Percentiles rank a stretch among this genome's conserved stretches.
Conservation (phyloP, 2,888 invertebrate genomes). For the Cybosia mesomella region DNA sequence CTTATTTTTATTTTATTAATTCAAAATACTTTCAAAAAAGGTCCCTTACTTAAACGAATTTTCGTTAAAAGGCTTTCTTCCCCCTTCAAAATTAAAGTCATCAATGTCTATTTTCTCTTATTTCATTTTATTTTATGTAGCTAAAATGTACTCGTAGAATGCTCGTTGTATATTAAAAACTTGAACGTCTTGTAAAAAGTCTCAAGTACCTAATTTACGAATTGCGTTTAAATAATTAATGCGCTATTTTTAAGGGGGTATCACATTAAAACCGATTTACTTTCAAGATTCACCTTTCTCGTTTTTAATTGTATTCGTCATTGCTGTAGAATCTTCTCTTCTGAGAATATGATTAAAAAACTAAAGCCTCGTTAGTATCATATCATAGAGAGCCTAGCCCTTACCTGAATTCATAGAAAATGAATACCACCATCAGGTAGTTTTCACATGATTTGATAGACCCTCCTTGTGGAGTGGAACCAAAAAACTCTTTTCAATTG, state of each 20-base stretch:
- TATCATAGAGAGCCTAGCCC: too few relatives aligned
- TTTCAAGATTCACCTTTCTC: background rate
- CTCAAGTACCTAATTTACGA: background rate
- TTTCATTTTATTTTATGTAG: background rate
- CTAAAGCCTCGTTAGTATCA: too few relatives aligned
- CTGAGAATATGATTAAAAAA: too few relatives aligned
- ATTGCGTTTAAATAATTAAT: background rate
- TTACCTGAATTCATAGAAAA: too few relatives aligned
- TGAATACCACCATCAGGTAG: too few relatives aligned
- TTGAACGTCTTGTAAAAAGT: background rate
- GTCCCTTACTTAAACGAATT: background rate
- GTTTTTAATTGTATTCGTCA: background rate
- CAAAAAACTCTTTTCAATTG: too few relatives aligned
- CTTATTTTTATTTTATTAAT: background rate
- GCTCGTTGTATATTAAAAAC: background rate
- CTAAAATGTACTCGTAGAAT: background rate
- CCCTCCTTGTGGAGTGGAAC: too few relatives aligned
- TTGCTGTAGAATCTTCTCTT: too few relatives aligned
- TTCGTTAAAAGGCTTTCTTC: too few relatives aligned
- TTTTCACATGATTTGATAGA: too few relatives aligned
- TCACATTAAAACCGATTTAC: background rate
- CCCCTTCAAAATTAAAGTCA: background rate
- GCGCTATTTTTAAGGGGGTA: background rate
- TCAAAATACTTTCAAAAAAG: background rate
- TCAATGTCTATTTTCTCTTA: background rate